Evolutionary conservation across 1,140 invertebrate species (phyloP), one percentile per base, ranked within the genome.

Genomic region (Orius laevigatus): DNA sequence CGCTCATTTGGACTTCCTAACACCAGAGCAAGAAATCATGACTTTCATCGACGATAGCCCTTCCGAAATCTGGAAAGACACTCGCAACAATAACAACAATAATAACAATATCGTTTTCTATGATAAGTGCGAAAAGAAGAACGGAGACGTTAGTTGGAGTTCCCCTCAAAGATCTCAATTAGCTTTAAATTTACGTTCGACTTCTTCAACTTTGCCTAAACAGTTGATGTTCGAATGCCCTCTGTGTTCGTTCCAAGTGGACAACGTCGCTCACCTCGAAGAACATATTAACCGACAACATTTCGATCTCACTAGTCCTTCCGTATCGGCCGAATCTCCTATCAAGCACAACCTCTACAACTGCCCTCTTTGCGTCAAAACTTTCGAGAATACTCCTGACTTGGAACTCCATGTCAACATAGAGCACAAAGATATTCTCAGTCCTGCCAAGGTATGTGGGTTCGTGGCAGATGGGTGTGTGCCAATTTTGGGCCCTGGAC

Each of bases 371-470:
- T 84, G 83, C 61, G 66, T 78, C 53, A 72, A 73, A 53, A 74
- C 75, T 34, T 87, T 84, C 62, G 68, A 73, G 15, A 76, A 77
- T 51, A 74, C 74, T 8, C 74, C 78, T n/a, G 82, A 84, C 60
- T 70, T 89, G 18, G 82, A 87, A 62, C 60, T 85, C 8, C 86
- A 90, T 62, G 84, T 89, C 0, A 88, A 88, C 62, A 78, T 84
- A 16, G 81, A 84, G 59, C 84, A 89, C 61, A 71, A 73, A 58
- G 78, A 81, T 62, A 74, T 81, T 53, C 65, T 81, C 5, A 81
- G 77, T 58, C 73, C 73, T 38, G 54, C 53, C 31, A 56, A 56
- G 55, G 58, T 59, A 54, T 50, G 45, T 46, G 3, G 25, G 34
- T 34, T n/a, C n/a, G n/a, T n/a, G n/a, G n/a, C n/a, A n/a, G n/a